Percentiles rank a stretch among this genome's conserved stretches.
phyloP scores from a whole-genome alignment of 2,888 invertebrate species.

The Tiliacea aurago region DNA sequence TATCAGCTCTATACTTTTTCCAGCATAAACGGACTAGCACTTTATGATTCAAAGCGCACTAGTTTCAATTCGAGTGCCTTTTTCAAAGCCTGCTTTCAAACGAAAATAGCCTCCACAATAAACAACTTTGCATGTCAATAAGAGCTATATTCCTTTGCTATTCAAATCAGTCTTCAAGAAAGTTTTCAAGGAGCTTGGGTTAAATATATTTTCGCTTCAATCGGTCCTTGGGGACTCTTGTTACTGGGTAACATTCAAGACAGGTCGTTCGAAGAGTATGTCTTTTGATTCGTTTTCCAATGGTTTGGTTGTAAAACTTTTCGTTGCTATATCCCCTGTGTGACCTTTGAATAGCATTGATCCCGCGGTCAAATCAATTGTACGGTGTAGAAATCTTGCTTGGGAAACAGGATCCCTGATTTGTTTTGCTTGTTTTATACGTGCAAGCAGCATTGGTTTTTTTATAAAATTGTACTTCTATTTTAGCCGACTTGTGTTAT shows the following conservation, averaged over 20 bases:
- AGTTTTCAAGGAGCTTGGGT: constrained; percentile 36
- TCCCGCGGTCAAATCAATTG: constrained; percentile 53
- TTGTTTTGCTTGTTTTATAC: constrained; percentile 24
- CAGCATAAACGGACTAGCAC: neutral
- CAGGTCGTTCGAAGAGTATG: constrained; percentile 35
- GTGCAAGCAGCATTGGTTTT: neutral
- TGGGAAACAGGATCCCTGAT: constrained; percentile 24
- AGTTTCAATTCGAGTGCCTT: constrained; percentile 10
- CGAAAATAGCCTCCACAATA: constrained; percentile 18
- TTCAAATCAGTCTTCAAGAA: constrained; percentile 13
- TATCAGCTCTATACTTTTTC: constrained; percentile 11
- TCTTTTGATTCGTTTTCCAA: constrained; percentile 48
- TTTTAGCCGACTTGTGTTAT: neutral
- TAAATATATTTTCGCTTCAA: constrained; percentile 49
- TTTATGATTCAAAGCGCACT: neutral
- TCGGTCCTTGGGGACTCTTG: constrained; percentile 36
- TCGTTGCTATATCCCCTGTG: constrained; percentile 48
- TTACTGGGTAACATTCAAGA: constrained; percentile 37
- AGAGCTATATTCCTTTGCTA: constrained; percentile 29
- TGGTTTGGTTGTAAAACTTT: constrained; percentile 48
- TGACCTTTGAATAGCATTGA: constrained; percentile 51
- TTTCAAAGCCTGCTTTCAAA: constrained; percentile 17
- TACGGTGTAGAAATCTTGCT: constrained; percentile 30
- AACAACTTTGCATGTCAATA: constrained; percentile 37
- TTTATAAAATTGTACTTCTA: neutral